These are phyloP conservation scores for Coelinius sp. DNA, from an alignment of 2,888 invertebrate species.

Conservation along the genomic window DNA sequence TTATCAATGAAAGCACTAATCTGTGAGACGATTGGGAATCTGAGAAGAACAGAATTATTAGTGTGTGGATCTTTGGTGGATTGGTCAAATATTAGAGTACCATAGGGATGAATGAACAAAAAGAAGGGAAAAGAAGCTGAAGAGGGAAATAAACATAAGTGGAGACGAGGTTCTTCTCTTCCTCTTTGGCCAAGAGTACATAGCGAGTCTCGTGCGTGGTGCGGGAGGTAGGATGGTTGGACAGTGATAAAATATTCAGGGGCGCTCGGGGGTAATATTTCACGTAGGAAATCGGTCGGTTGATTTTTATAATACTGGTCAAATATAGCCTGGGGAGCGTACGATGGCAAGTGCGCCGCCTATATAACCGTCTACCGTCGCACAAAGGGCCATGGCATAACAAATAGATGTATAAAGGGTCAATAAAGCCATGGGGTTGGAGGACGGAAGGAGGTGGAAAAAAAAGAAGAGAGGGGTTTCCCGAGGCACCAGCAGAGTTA, in stretches of 20 bases:
- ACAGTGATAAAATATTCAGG: slow-evolving; percentile 70
- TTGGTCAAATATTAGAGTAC: slow-evolving; percentile 37
- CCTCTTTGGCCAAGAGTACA: slow-evolving; percentile 18
- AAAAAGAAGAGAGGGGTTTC: slow-evolving; percentile 56
- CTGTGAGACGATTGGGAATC: slow-evolving; percentile 1
- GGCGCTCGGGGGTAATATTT: slow-evolving; percentile 68
- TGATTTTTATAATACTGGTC: slow-evolving; percentile 72
- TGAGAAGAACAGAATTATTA: slow-evolving; percentile 24
- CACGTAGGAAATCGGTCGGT: slow-evolving; percentile 71
- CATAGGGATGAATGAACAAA: slow-evolving; percentile 24
- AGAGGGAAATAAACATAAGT: slow-evolving; percentile 44
- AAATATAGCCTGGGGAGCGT: slow-evolving; percentile 69
- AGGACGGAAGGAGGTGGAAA: slow-evolving; percentile 47
- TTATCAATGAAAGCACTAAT: slow-evolving; percentile 18
- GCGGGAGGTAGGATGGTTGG: slow-evolving; percentile 53
- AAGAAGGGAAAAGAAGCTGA: slow-evolving; percentile 38
- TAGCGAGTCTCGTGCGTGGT: slow-evolving; percentile 37
- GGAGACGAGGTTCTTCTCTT: slow-evolving; percentile 26
- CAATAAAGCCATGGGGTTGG: slow-evolving; percentile 67
- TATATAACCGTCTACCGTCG: slow-evolving; percentile 58
- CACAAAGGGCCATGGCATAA: slow-evolving; percentile 70
- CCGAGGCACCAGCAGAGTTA: slow-evolving; percentile 55
- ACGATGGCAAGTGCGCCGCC: slow-evolving; percentile 53
- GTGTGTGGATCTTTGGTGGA: slow-evolving; percentile 20
- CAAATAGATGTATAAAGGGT: slow-evolving; percentile 72